Evolutionary conservation across 2,113 vertebrate species (phyloP).

Genomic region (Polypterus bichir): DNA sequence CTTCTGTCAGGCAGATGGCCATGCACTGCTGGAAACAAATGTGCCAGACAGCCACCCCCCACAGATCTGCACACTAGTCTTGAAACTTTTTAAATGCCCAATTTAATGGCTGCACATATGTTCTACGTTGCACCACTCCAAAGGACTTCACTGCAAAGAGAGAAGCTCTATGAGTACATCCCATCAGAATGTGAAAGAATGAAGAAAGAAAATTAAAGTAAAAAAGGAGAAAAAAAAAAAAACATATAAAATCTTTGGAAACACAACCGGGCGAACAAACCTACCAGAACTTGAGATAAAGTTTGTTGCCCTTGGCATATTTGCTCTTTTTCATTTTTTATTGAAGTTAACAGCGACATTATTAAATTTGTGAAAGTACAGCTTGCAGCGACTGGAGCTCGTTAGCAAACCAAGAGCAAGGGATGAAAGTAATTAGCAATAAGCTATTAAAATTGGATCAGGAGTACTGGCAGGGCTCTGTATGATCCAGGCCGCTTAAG

Average conservation of each 20-base stretch:
- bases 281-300: not conserved
- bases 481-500: not conserved
- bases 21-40: no score
- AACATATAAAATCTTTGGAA: not conserved
- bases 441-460: not conserved
- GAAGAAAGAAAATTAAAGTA: no score
- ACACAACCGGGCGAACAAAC: not conserved
- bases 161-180: no score
- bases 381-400: not conserved
- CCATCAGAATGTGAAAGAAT: no score
- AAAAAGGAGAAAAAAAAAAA: no score
- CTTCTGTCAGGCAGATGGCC: no score
- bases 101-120: no score
- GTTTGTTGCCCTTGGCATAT: not conserved
- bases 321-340: slow-evolving; percentile 1
- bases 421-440: not conserved
- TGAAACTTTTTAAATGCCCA: no score
- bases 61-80: no score
- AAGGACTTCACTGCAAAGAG: no score
- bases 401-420: not conserved
- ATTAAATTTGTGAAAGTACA: not conserved
- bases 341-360: not conserved
- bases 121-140: no score
- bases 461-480: not conserved
- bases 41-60: no score